Base-by-base conservation (phyloP, 2,797 vertebrate species). In the Lophius americanus region DNA sequence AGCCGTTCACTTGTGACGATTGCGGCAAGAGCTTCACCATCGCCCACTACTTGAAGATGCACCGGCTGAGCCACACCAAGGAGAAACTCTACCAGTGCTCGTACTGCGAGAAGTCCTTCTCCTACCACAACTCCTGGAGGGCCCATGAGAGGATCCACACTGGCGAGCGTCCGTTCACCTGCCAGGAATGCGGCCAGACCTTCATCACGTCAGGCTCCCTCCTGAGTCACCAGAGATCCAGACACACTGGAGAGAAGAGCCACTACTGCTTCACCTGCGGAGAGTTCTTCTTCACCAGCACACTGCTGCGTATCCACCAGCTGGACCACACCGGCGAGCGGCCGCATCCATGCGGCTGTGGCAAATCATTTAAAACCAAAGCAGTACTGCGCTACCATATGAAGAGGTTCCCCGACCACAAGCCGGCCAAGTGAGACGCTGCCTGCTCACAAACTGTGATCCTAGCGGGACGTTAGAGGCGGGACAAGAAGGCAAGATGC, bases 21-120 rank as follows among this genome's bases (percentile, higher is more conserved):
- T 91, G 89, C 0, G 89, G 89, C 0, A 91, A 91, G 81, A 85
- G 85, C 44, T 91, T 91, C 79, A 85, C 88, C 63, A 87, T 88
- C 14, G 88, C 89, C 0, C 85, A 87, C 75, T 89, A 89, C 79
- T 76, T 91, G 76, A 88, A 88, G 86, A 83, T 89, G 76, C 89
- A 91, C 60, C 78, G 82, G 2, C 85, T 77, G 14, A 87, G 82
- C 70, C 89, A 91, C 84, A 89, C 89, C 64, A 89, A 89, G 67
- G 89, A 91, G 82, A 89, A 89, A 58, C 68, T 75, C 23, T 88
- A 81, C 81, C 79, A 82, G 53, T 91, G 89, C 75, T 83, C 85
- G 0, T 87, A 87, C 79, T 91, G 89, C 36, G 36, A 85, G 11
- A 91, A 91, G 71, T 41, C 82, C 82, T 89, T 89, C 72, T 86